Base-by-base conservation (phyloP, 2,888 invertebrate species). In the Drepanosiphum platanoidis region DNA sequence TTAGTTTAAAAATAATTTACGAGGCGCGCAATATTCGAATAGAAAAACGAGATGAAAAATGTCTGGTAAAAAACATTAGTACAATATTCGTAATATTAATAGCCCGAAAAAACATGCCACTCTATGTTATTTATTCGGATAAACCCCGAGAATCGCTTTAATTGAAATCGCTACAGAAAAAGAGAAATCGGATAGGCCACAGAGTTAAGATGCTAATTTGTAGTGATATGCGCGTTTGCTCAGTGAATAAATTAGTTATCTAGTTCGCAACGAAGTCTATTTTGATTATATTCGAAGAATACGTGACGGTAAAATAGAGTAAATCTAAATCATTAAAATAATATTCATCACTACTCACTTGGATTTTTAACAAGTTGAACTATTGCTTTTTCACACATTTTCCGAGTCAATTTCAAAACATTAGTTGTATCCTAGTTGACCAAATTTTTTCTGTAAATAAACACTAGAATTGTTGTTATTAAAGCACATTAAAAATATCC, bases 181-280 rank as follows among this genome's bases (percentile, higher is more conserved):
- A 58, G 58, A 58, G 58, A 52, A 75, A 58, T 58, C 58, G 8
- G n/a, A 34, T 36, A 52, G 34, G n/a, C n/a, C n/a, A 75, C 36
- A 13, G 8, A 58, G n/a, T 75, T 58, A 58, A 58, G 15, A 34
- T 58, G 18, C 11, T 34, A 32, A 52, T 52, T 74, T 27, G 11
- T 75, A 58, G 42, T 75, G 75, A 75, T 42, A 75, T 58, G n/a
- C 58, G 13, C 34, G 34, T 75, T 75, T 75, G 34, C 58, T 58
- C 30, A 46, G 30, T 22, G 72, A 72, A 72, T 46, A 72, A 72
- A n/a, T n/a, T n/a, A n/a, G n/a, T n/a, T n/a, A n/a, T n/a, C n/a
- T n/a, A n/a, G n/a, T n/a, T n/a, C n/a, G n/a, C n/a, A n/a, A n/a
- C n/a, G n/a, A n/a, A n/a, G n/a, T n/a, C n/a, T n/a, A n/a, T n/a